Evolutionary conservation across 2,888 invertebrate genomes (phyloP).

Genomic region (Platycnemis pennipes): DNA sequence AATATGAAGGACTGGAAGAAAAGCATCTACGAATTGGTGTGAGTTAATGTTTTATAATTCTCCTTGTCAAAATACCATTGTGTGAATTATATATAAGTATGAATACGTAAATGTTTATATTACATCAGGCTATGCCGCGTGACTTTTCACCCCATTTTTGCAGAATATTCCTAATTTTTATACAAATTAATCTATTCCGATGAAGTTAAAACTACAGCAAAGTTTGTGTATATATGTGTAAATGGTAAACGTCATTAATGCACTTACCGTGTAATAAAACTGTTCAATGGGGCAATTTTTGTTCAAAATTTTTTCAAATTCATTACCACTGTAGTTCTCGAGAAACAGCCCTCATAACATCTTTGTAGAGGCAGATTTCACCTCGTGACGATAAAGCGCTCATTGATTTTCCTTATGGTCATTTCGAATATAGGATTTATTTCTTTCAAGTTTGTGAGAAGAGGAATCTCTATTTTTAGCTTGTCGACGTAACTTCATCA

Average conservation of each 20-base stretch:
- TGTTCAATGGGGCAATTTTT: neutral
- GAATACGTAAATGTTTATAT: no score
- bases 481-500: neutral
- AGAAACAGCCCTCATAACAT: neutral
- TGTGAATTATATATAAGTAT: no score
- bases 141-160: neutral
- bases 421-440: neutral
- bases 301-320: neutral
- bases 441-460: neutral
- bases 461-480: neutral
- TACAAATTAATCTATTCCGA: neutral
- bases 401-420: neutral
- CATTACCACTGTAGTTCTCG: neutral
- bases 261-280: neutral
- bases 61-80: neutral
- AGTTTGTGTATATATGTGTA: no score
- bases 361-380: neutral
- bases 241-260: no score
- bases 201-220: no score
- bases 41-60: neutral
- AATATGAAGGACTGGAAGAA: slow-evolving; percentile 9
- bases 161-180: neutral
- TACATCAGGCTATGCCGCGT: neutral
- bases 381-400: neutral
- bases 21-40: neutral